Percentiles rank a stretch among this genome's conserved stretches.
Conservation (phyloP, 2,797 vertebrate genomes). For the Crypturellus tataupa region DNA sequence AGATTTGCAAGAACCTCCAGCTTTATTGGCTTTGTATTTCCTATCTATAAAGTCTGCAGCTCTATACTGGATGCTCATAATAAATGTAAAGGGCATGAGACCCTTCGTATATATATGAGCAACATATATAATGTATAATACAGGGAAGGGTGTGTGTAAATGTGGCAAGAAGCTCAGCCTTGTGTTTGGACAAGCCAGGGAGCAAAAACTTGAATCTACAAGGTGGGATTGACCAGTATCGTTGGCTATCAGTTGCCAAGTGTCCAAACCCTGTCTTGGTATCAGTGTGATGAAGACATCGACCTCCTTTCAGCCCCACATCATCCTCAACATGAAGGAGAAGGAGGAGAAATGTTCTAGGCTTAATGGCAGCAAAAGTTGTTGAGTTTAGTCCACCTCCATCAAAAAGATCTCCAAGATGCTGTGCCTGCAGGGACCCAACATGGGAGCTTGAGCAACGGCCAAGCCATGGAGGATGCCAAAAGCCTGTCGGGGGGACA, state of each 20-base stretch:
- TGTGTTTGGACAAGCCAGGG: accelerated
- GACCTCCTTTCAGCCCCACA: not conserved
- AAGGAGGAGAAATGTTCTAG: not conserved
- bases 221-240: not conserved
- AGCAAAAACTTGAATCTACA: not conserved
- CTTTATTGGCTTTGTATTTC: not conserved
- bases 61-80: not conserved
- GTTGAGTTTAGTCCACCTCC: not conserved
- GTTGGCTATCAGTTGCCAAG: not conserved
- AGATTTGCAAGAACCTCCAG: not conserved
- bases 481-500: not conserved
- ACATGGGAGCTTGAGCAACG: not conserved
- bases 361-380: not conserved
- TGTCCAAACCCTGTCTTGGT: not conserved
- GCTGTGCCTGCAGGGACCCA: not conserved
- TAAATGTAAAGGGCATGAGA: not conserved
- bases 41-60: not conserved
- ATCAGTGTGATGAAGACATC: not conserved
- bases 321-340: not conserved
- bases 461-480: not conserved
- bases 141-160: not conserved
- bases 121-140: too few species aligned
- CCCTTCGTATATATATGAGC: not conserved
- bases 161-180: not conserved
- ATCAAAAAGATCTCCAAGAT: not conserved